Percentiles rank a stretch among this genome's conserved stretches.
These are phyloP conservation scores for Rhinella marina DNA, from an alignment of 2,797 vertebrate genomes.

Conservation along the genomic window DNA sequence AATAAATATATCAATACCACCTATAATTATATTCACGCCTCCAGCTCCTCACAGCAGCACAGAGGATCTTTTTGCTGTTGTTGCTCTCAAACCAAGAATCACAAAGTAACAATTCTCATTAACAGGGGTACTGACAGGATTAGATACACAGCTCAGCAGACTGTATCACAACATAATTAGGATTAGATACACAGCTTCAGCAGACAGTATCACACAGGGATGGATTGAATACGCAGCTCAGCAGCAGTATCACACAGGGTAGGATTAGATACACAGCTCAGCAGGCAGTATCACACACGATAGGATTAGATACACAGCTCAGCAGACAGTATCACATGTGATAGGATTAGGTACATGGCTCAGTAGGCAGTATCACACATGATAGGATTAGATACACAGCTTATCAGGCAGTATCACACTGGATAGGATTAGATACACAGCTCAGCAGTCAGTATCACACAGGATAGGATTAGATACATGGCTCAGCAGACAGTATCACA, in stretches of 20 bases:
- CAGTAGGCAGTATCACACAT: background rate
- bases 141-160: background rate
- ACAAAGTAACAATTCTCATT: conserved; percentile 7
- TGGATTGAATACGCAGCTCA: too few relatives aligned
- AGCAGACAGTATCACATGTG: background rate
- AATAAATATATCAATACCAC: conserved; percentile 50
- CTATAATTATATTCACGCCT: background rate
- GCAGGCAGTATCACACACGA: background rate
- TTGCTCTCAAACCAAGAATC: background rate
- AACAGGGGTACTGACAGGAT: background rate
- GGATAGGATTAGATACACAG: background rate
- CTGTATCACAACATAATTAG: background rate
- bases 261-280: background rate
- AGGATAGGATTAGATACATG: background rate
- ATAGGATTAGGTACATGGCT: background rate
- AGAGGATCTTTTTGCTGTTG: background rate
- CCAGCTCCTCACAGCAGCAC: background rate
- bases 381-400: background rate
- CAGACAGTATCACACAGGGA: background rate
- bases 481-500: background rate
- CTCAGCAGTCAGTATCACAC: background rate
- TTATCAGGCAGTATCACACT: background rate
- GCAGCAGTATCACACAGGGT: background rate
- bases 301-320: background rate
- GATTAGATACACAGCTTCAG: background rate